Evolutionary conservation across 2,113 vertebrate species (phyloP).

Genomic region (Fregata magnificens): DNA sequence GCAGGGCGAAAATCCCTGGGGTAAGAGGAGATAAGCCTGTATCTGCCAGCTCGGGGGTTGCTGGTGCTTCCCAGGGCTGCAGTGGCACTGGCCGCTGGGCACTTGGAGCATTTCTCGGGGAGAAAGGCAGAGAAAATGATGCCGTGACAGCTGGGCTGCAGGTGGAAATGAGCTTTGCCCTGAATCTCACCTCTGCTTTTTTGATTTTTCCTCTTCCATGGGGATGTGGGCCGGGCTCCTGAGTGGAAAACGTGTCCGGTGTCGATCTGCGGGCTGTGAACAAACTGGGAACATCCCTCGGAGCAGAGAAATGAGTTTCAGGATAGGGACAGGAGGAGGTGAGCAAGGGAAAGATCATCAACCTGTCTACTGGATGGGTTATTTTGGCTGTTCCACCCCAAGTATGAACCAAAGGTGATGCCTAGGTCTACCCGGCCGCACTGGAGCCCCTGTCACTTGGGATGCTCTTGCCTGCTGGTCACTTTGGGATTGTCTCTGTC

Average conservation of each 20-base stretch:
- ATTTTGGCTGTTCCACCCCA: background rate
- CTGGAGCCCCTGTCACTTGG: background rate
- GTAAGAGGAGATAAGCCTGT: background rate
- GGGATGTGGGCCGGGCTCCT: background rate
- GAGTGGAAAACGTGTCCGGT: background rate
- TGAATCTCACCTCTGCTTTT: background rate
- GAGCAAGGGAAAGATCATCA: background rate
- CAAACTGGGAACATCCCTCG: background rate
- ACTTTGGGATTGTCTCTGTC: rapidly evolving
- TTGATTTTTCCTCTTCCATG: background rate
- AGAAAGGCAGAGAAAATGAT: background rate
- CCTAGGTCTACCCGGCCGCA: background rate
- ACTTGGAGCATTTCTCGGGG: background rate
- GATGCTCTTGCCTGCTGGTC: background rate
- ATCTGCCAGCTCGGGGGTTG: background rate
- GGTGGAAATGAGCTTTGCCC: background rate
- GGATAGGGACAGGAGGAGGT: background rate
- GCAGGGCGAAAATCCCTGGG: background rate
- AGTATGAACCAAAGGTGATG: background rate
- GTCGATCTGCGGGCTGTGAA: background rate
- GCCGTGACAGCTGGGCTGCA: background rate
- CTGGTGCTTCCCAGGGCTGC: background rate
- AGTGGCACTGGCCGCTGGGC: background rate
- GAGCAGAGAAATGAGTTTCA: background rate
- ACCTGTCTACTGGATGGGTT: no score